Conservation (phyloP, 2,113 vertebrate genomes). For the Aptenodytes forsteri region DNA sequence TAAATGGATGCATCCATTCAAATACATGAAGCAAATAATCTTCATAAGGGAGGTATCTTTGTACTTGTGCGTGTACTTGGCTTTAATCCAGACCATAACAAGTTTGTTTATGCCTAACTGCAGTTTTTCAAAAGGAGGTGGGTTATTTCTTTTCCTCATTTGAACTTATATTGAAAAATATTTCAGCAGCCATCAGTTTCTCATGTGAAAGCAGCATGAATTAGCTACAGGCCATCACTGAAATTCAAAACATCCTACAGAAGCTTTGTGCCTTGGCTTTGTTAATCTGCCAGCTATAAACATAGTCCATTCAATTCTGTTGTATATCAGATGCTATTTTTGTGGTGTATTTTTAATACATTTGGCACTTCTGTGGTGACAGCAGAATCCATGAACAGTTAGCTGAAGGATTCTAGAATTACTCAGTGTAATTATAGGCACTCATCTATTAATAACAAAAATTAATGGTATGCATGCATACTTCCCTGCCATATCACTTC, state of each 20-base stretch:
- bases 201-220: constrained; percentile 49
- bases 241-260: constrained; percentile 49
- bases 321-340: constrained; percentile 31
- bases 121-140: constrained; percentile 29
- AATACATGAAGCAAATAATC: neutral
- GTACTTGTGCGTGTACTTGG: neutral
- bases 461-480: neutral
- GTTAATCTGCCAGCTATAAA: constrained; percentile 57
- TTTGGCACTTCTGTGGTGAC: neutral
- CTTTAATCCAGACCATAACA: constrained; percentile 11
- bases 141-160: constrained; percentile 50
- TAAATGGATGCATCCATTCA: constrained; percentile 14
- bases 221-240: constrained; percentile 49
- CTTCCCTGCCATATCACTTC: neutral
- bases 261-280: constrained; percentile 45
- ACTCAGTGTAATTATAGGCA: constrained; percentile 2
- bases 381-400: neutral
- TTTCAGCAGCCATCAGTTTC: constrained; percentile 47
- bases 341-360: constrained; percentile 3
- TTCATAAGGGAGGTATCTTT: constrained; percentile 10
- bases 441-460: constrained; percentile 22
- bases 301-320: constrained; percentile 17
- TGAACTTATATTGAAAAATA: constrained; percentile 45
- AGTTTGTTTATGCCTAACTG: constrained; percentile 51
- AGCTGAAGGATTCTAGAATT: neutral